Evolutionary conservation across 2,797 vertebrate species (phyloP).

Genomic region (Melanitta fusca): DNA sequence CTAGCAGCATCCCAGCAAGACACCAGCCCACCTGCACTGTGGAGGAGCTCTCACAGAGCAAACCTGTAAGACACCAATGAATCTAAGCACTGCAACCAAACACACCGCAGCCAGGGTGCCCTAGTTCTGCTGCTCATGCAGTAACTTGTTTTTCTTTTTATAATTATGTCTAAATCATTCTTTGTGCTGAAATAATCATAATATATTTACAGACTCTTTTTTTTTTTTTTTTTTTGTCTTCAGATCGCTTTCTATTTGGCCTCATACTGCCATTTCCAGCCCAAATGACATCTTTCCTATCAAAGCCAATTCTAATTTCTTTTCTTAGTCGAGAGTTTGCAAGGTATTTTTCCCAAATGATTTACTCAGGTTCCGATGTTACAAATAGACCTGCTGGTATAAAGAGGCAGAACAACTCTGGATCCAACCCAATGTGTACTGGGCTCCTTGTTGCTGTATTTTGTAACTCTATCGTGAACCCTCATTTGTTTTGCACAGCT

Average conservation of each 20-base stretch:
- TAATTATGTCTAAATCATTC: conserved; percentile 69
- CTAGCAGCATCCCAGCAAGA: rapidly evolving
- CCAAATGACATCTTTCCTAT: conserved; percentile 59
- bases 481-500: conserved; percentile 7
- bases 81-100: neutral
- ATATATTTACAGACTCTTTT: conserved; percentile 68
- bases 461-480: conserved; percentile 66
- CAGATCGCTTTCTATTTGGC: conserved; percentile 58
- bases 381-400: conserved; percentile 23
- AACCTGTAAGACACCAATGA: neutral
- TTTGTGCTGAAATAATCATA: conserved; percentile 67
- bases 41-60: neutral
- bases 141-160: conserved; percentile 65
- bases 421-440: conserved; percentile 34
- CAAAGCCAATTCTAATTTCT: conserved; percentile 69
- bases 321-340: conserved; percentile 70
- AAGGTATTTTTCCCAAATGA: conserved; percentile 40
- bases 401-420: conserved; percentile 27
- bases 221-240: conserved; percentile 60
- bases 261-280: conserved; percentile 71
- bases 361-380: conserved; percentile 52
- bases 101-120: neutral
- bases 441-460: conserved; percentile 59
- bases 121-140: conserved; percentile 66
- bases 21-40: neutral